A percentile compares a stretch with the other conserved stretches of the same genome.
Conservation (phyloP, 2,113 vertebrate species). For the Ceyx cyanopectus region DNA sequence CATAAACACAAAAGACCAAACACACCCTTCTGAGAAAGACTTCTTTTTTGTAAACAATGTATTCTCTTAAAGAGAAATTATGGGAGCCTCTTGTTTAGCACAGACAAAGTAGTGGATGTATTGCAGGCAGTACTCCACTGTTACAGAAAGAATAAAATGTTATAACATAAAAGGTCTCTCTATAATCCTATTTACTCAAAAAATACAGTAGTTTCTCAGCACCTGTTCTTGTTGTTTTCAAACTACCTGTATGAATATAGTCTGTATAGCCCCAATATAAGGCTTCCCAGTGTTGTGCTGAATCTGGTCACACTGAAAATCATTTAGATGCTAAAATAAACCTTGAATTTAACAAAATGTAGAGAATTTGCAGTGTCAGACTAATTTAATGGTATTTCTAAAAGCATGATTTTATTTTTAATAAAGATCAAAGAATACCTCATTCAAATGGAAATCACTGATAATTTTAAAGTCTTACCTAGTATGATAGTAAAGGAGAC, state of each 20-base stretch:
- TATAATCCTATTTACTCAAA: background rate
- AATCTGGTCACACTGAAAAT: slow-evolving; percentile 30
- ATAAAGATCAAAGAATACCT: background rate
- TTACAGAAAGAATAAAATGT: background rate
- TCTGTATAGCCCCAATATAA: background rate
- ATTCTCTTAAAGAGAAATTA: background rate
- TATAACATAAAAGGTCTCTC: background rate
- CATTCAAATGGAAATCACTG: slow-evolving; percentile 55
- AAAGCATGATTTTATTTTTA: slow-evolving; percentile 10
- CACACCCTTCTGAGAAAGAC: background rate
- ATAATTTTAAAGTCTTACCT: slow-evolving; percentile 14
- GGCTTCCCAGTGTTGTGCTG: slow-evolving; percentile 10
- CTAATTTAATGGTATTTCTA: slow-evolving; percentile 26
- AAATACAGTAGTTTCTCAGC: background rate
- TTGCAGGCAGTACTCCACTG: rapidly evolving
- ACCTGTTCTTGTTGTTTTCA: background rate
- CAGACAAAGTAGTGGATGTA: background rate
- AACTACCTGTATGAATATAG: background rate
- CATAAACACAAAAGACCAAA: background rate
- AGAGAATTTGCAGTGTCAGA: background rate
- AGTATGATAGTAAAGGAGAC: background rate
- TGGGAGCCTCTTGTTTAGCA: background rate
- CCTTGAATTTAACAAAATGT: background rate
- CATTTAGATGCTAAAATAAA: slow-evolving; percentile 47
- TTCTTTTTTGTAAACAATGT: background rate